A percentile compares a stretch with the other conserved stretches of the same genome.
These are phyloP conservation scores for Shinisaurus crocodilurus DNA, from an alignment of 2,113 vertebrate genomes.

Conservation along the genomic window DNA sequence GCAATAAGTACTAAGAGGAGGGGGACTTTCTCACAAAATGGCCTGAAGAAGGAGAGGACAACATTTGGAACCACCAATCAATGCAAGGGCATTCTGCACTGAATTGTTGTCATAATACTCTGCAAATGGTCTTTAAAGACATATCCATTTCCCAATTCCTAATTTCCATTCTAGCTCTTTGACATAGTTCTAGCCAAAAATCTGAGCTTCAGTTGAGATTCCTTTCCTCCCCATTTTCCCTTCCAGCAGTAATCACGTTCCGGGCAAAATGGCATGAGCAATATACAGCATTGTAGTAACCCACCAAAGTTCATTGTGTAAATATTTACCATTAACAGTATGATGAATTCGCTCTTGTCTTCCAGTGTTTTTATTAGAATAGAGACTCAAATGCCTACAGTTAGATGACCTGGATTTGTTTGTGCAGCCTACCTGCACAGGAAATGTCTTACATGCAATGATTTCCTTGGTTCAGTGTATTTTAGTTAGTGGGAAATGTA, in stretches of 20 bases:
- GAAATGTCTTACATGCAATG: constrained; percentile 54
- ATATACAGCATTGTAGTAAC: constrained; percentile 56
- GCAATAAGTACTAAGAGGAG: neutral
- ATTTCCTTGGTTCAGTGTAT: constrained; percentile 51
- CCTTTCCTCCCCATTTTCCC: neutral
- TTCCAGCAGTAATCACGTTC: constrained; percentile 36
- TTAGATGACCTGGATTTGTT: constrained; percentile 32
- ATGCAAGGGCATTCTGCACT: neutral
- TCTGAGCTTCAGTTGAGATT: constrained; percentile 42
- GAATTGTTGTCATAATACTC: constrained; percentile 52
- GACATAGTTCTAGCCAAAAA: constrained; percentile 44
- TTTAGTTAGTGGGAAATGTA: constrained; percentile 47
- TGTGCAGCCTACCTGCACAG: constrained; percentile 18
- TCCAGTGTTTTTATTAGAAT: constrained; percentile 53
- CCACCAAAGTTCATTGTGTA: constrained; percentile 60
- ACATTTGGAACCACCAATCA: neutral
- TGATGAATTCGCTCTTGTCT: constrained; percentile 58
- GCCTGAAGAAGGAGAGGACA: neutral
- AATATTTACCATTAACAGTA: constrained; percentile 63
- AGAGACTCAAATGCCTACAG: constrained; percentile 45
- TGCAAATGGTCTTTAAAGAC: constrained; percentile 64
- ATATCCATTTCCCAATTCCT: constrained; percentile 49
- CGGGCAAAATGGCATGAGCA: constrained; percentile 56
- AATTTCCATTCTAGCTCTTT: constrained; percentile 61
- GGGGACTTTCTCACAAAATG: neutral